Percentiles rank a stretch among this genome's conserved stretches.
Evolutionary conservation across 1,140 invertebrate genomes (phyloP).

Genomic region (Thereuonema tuberculata): DNA sequence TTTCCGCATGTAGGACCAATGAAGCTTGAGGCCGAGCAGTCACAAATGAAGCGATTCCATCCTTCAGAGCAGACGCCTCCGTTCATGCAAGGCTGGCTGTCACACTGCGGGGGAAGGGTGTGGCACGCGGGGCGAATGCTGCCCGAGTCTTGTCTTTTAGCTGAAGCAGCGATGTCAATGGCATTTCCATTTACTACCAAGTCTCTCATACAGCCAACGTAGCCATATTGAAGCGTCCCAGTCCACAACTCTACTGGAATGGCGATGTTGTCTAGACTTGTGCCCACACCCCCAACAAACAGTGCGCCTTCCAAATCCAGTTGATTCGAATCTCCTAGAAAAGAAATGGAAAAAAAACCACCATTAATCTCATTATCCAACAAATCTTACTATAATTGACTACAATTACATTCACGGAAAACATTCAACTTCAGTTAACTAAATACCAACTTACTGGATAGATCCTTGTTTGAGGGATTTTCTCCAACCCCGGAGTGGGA

Average conservation of each 20-base stretch:
- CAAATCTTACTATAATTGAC: too few species aligned
- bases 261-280: conserved; percentile 34
- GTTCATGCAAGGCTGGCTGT: conserved; percentile 75
- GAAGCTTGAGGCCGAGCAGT: conserved; percentile 79
- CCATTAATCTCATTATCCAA: too few species aligned
- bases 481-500: too few species aligned
- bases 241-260: conserved; percentile 83
- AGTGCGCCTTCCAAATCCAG: conserved; percentile 77
- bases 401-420: too few species aligned
- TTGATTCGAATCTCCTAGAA: conserved; percentile 62
- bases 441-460: too few species aligned
- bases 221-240: conserved; percentile 72
- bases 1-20: conserved; percentile 83
- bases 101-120: conserved; percentile 63
- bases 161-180: conserved; percentile 77
- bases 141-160: conserved; percentile 79
- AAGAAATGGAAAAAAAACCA: conserved; percentile 17
- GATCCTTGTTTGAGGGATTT: too few species aligned
- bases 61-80: conserved; percentile 79
- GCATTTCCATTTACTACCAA: conserved; percentile 81
- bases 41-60: conserved; percentile 92
- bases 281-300: conserved; percentile 73
- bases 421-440: too few species aligned
- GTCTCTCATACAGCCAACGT: conserved; percentile 89
- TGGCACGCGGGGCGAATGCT: conserved; percentile 74